Evolutionary conservation across 1,140 invertebrate genomes (phyloP), one percentile per base, ranked within the genome.

Genomic region (Phthorimaea operculella): DNA sequence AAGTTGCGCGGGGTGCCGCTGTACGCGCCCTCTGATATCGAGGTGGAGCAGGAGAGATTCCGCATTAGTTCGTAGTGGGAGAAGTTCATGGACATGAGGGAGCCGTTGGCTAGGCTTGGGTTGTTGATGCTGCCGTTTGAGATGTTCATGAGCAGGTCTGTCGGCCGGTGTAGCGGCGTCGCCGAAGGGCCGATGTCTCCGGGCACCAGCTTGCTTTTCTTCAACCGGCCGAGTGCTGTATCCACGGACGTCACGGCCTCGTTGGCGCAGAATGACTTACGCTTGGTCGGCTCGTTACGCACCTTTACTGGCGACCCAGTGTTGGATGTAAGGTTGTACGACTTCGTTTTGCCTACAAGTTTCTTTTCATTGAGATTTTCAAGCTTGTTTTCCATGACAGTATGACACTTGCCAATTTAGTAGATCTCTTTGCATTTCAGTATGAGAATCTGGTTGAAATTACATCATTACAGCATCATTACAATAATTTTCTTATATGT

Each of bases 41-140:
- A 82, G 50, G 76, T 79, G 0, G 71, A 70, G 28, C 60, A 58
- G 6, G 81, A 84, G 10, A 84, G 60, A 50, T 84, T 82, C 1
- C 81, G 63, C 58, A 77, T 68, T 10, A 84, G 55, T 60, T 84
- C 81, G 34, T 82, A 82, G 42, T 81, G 78, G 0, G 81, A 84
- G 55, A 84, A 82, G 58, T 84, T 76, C 66, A 76, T 76, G 0
- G 80, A 82, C 59, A 78, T 74, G 11, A 70, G 45, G 0, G 79
- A 82, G 6, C 62, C 54, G 48, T 71, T 77, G 12, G 80, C 72
- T n/a, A 60, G 48, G 10, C 67, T 61, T 17, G 52, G 57, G 42
- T 52, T 59, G 50, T 58, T 59, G 33, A 56, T 55, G 34, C 48
- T 58, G 2, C 55, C 51, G 1, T 60, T 33, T 11, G 62, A 58